A percentile compares a stretch with the other conserved stretches of the same genome.
These are phyloP conservation scores for Synanthedon myopaeformis DNA, from an alignment of 2,888 invertebrate genomes.

Conservation along the genomic window DNA sequence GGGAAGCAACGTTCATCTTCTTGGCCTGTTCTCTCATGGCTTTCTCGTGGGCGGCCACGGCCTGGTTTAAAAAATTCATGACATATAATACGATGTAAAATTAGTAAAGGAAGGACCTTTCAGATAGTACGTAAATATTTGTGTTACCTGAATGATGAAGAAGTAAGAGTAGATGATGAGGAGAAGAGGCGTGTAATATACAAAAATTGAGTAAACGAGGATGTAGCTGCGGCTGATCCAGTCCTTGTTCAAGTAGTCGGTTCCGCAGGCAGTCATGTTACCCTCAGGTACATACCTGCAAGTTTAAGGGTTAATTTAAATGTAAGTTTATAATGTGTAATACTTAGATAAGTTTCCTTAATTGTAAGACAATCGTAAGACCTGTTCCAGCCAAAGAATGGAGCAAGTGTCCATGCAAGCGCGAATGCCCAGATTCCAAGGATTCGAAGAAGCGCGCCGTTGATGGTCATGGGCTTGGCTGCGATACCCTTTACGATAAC, in stretches of 20 bases:
- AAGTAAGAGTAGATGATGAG: constrained; percentile 89
- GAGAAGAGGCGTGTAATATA: constrained; percentile 81
- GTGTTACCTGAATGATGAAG: constrained; percentile 82
- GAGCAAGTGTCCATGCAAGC: constrained; percentile 83
- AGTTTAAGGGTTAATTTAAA: neutral
- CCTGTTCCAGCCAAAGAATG: constrained; percentile 90
- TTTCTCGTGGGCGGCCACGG: constrained; percentile 87
- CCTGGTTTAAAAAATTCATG: constrained; percentile 41
- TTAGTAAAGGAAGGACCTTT: too few relatives aligned
- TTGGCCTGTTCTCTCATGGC: constrained; percentile 91
- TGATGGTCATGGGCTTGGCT: constrained; percentile 86
- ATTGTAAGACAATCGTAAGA: constrained; percentile 18
- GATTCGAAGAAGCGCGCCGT: constrained; percentile 82
- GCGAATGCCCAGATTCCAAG: constrained; percentile 84
- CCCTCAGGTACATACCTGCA: constrained; percentile 91
- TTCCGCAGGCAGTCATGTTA: constrained; percentile 93
- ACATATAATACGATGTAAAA: neutral
- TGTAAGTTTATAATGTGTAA: neutral
- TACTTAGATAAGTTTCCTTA: neutral
- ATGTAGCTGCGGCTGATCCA: constrained; percentile 85
- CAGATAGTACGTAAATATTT: neutral
- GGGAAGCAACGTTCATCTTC: constrained; percentile 92
- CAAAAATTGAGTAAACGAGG: constrained; percentile 81
- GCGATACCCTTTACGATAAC: constrained; percentile 93
- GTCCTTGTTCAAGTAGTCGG: constrained; percentile 84